Base-by-base conservation (phyloP, 30 jellyfish, hydroid and myxozoan species). In the Nemopilema nomurai region DNA sequence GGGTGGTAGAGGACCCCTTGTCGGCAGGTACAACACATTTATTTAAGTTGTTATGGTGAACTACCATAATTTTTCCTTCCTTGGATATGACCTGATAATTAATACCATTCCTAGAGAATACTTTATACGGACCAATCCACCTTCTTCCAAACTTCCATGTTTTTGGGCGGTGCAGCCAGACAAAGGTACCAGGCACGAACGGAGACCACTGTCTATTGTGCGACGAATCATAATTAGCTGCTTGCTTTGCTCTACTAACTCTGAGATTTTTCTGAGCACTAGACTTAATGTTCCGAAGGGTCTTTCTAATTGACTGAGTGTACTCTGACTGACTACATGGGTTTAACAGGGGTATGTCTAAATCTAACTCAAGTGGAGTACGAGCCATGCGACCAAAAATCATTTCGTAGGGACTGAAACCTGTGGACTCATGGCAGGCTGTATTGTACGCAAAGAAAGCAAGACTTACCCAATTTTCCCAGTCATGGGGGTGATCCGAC, bases 81-180 rank as follows among this genome's bases (percentile, higher is more conserved):
- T 49, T 75, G 72, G 85, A 75, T 49, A 31, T 49, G 27, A 75
- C 21, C 69, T 51, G 32, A 28, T 30, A 75, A 49, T 75, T 75
- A 57, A 75, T 74, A 51, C 85, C 85, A 27, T 51, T 49, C 33
- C 74, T 75, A 62, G 85, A 24, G 21, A 50, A 75, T 41, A 75
- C 74, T 28, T 57, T 53, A 57, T 75, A 75, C 4, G 74, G 85
- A 18, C 72, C 76, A 57, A 75, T 57, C 85, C 85, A 57, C 28
- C 53, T 51, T 8, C 74, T 51, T 32, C 85, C 85, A 75, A 75
- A 57, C 85, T 75, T 75, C 85, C 85, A 75, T 50, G 85, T 20
- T 33, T 75, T 49, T n/a, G 85, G 75, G 41, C 74, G 74, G 52
- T 33, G 72, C 74, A 1, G 53, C 72, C 85, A 75, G 53, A 75